Percentiles rank a stretch among this genome's conserved stretches.
Evolutionary conservation across 2,113 vertebrate genomes (phyloP).

Genomic region (Pseudopipra pipra): DNA sequence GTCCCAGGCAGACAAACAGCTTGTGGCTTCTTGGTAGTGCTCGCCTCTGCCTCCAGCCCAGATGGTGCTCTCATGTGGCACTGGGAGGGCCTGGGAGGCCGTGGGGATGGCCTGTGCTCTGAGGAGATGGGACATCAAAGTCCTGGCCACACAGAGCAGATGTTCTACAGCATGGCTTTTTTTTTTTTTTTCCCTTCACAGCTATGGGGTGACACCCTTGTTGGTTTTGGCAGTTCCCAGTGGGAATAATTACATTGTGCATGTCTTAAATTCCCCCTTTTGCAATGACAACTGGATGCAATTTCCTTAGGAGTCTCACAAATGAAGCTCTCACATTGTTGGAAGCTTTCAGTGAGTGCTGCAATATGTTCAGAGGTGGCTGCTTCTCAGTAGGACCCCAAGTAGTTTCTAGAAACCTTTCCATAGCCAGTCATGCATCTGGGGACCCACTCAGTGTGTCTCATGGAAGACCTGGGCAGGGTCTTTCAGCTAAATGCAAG

Average conservation of each 20-base stretch:
- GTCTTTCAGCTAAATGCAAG: neutral
- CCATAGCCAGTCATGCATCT: neutral
- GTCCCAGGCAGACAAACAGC: neutral
- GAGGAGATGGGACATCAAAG: neutral
- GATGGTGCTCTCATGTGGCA: neutral
- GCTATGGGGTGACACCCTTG: neutral
- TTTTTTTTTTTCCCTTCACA: neutral
- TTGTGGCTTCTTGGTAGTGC: neutral
- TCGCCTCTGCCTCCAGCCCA: neutral
- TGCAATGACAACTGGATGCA: conserved; percentile 54
- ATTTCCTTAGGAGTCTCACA: conserved; percentile 29
- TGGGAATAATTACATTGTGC: conserved; percentile 37
- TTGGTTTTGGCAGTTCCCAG: conserved; percentile 1
- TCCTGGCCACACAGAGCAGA: neutral
- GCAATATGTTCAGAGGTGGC: neutral
- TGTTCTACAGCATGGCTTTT: neutral
- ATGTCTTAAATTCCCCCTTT: conserved; percentile 41
- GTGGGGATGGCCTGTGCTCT: neutral
- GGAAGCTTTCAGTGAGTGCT: conserved; percentile 19
- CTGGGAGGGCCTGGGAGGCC: neutral
- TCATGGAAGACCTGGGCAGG: neutral
- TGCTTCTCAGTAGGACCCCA: neutral
- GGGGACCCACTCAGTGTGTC: neutral
- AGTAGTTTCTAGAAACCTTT: neutral
- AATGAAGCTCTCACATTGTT: conserved; percentile 5